Conservation (phyloP, 2,113 vertebrate species). For the Barnardius zonarius region DNA sequence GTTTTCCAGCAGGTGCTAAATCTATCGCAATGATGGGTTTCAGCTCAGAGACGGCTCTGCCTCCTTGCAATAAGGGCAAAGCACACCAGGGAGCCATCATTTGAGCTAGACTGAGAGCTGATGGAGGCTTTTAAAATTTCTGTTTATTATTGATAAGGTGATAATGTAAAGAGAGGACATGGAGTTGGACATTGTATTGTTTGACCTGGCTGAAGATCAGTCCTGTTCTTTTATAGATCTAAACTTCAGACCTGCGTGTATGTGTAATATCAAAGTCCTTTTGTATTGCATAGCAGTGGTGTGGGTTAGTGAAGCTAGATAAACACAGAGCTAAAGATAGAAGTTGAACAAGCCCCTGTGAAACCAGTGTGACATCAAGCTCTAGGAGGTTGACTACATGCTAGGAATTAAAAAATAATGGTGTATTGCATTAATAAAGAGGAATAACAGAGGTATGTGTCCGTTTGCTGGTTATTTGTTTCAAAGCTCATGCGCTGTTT, state of each 20-base stretch:
- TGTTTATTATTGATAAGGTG: constrained; percentile 4
- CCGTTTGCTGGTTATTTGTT: background rate
- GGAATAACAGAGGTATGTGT: background rate
- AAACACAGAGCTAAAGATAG: background rate
- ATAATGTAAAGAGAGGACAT: background rate
- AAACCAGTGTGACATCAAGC: background rate
- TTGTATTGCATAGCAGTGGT: background rate
- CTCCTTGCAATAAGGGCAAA: background rate
- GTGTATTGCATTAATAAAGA: background rate
- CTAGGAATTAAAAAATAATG: background rate
- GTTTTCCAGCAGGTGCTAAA: background rate
- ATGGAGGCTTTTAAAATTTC: background rate
- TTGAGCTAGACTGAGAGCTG: background rate
- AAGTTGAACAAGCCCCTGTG: background rate
- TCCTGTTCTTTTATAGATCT: background rate
- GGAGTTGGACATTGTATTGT: background rate
- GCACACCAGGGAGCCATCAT: background rate
- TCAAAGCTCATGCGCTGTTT: background rate
- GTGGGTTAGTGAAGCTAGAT: background rate
- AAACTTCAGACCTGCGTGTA: background rate
- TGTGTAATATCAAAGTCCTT: constrained; percentile 28
- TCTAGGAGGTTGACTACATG: background rate
- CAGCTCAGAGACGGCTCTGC: background rate
- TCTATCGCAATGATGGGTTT: background rate
- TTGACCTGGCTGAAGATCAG: constrained; percentile 35